These are phyloP conservation scores for Pardosa pseudoannulata DNA, from an alignment of 2,888 invertebrate genomes.

Conservation along the genomic window DNA sequence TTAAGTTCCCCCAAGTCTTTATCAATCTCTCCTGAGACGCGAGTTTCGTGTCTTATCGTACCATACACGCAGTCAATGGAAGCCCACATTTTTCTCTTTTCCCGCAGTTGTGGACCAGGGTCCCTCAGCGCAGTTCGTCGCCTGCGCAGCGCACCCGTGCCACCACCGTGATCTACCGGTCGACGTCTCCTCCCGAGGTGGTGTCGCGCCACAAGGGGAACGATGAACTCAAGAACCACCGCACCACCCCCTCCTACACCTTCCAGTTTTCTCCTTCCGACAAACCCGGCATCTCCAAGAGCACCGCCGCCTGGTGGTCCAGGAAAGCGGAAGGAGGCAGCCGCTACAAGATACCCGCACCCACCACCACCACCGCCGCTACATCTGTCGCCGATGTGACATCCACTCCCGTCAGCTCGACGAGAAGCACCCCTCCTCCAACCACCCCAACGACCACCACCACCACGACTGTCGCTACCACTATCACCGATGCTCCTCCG, in stretches of 20 bases:
- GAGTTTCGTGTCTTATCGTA: too few relatives aligned
- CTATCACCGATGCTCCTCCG: too few relatives aligned
- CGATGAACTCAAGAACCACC: constrained; percentile 54
- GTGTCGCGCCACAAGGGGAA: not conserved
- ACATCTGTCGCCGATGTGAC: too few relatives aligned
- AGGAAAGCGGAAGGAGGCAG: constrained; percentile 27
- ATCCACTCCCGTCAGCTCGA: constrained; percentile 4
- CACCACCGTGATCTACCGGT: constrained; percentile 21
- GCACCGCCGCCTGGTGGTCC: constrained; percentile 23
- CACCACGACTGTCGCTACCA: not conserved
- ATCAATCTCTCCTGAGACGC: too few relatives aligned
- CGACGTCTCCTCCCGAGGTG: not conserved
- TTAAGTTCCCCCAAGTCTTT: too few relatives aligned
- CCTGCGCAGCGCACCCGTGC: constrained; percentile 5
- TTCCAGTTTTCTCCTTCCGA: constrained; percentile 52
- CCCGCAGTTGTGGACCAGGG: not conserved
- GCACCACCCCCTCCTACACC: constrained; percentile 45
- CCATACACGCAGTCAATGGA: too few relatives aligned
- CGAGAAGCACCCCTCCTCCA: not conserved
- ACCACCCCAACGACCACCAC: not conserved
- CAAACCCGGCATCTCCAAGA: constrained; percentile 4
- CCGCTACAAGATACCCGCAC: constrained; percentile 22
- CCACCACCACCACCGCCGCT: not conserved
- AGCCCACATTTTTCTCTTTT: too few relatives aligned
- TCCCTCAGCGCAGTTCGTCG: not conserved